phyloP scores from a whole-genome alignment of 2,113 vertebrate genomes.

The Tragelaphus strepsiceros region DNA sequence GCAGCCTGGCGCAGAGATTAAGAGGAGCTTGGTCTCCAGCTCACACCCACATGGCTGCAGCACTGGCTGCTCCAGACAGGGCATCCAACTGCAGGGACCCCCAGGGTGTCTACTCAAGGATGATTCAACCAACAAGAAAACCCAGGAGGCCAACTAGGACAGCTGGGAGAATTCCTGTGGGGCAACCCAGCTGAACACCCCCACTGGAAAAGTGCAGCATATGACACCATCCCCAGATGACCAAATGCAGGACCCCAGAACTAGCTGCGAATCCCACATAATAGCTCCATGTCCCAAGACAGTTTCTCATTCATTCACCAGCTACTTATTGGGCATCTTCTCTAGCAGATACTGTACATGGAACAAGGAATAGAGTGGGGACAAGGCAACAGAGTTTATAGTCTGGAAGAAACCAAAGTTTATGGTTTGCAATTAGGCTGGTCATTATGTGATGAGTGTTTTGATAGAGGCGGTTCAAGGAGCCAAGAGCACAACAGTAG shows the following conservation, averaged over 20 bases:
- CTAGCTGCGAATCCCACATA: neutral
- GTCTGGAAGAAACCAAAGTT: neutral
- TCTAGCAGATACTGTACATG: neutral
- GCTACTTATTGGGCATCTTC: neutral
- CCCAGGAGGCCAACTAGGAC: neutral
- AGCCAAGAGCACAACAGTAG: neutral
- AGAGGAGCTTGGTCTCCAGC: neutral
- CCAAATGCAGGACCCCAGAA: neutral
- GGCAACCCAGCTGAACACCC: neutral
- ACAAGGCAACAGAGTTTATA: neutral
- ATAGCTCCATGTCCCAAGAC: neutral
- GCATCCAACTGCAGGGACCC: neutral
- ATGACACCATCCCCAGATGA: neutral
- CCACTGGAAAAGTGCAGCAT: neutral
- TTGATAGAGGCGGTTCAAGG: neutral
- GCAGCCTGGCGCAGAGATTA: constrained; percentile 19
- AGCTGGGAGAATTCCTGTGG: constrained; percentile 36
- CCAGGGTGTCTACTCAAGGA: neutral
- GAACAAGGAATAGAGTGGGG: neutral
- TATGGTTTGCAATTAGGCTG: neutral
- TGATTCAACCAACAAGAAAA: neutral
- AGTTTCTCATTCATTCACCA: neutral
- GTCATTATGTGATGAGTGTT: neutral
- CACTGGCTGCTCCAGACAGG: neutral
- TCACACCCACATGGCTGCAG: neutral